Evolutionary conservation across 1,140 invertebrate species (phyloP).

Genomic region (Brachionus sp.): DNA sequence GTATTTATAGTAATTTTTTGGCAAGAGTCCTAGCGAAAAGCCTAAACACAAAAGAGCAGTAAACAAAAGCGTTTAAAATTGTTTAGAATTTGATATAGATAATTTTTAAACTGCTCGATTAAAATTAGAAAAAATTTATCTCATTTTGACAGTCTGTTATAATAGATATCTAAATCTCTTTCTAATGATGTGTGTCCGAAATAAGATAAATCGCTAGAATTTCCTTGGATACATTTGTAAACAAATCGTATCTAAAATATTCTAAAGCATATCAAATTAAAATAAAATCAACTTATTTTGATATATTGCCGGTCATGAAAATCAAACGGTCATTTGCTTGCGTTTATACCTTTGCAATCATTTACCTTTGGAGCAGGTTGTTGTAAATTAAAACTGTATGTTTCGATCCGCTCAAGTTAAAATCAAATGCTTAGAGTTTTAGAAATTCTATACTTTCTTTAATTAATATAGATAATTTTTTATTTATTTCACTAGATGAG

Average conservation of each 20-base stretch:
- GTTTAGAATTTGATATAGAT: conserved; percentile 35
- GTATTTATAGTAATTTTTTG: conserved; percentile 25
- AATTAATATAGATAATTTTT: conserved; percentile 1
- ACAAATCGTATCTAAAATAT: not conserved
- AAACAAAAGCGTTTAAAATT: conserved; percentile 3
- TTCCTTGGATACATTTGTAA: conserved; percentile 11
- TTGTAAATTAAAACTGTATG: not conserved
- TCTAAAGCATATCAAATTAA: conserved; percentile 24
- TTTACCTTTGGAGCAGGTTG: not conserved
- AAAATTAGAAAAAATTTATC: conserved; percentile 11
- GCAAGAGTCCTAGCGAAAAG: not conserved
- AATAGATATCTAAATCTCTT: not conserved
- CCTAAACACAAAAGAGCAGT: not conserved
- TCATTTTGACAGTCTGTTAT: not conserved
- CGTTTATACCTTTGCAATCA: not conserved
- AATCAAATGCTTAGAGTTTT: not conserved
- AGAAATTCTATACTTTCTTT: conserved; percentile 1
- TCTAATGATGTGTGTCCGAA: conserved; percentile 21
- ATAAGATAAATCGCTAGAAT: conserved; percentile 27
- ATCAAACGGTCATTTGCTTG: not conserved
- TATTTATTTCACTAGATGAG: not conserved
- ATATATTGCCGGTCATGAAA: not conserved
- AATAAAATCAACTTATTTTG: not conserved
- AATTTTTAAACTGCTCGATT: conserved; percentile 38
- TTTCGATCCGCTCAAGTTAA: not conserved